phyloP scores from a whole-genome alignment of 2,797 vertebrate species.

The Megalops cyprinoides region DNA sequence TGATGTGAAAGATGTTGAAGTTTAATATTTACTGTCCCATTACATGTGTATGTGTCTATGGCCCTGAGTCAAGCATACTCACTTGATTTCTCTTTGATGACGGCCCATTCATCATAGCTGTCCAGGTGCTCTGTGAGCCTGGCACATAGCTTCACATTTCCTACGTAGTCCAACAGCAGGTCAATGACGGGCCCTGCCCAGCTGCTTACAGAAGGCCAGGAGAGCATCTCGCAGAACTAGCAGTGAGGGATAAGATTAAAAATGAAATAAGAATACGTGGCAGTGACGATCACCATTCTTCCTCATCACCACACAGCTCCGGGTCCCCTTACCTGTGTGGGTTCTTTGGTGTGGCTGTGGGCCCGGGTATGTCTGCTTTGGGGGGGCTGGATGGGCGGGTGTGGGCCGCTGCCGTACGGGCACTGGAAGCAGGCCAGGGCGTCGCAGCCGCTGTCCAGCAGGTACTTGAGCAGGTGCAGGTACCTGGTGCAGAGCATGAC shows the following conservation, averaged over 20 bases:
- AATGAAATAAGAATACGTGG: not conserved
- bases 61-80: slow-evolving; percentile 45
- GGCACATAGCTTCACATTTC: slow-evolving; percentile 87
- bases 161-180: slow-evolving; percentile 91
- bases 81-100: slow-evolving; percentile 91
- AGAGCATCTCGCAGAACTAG: slow-evolving; percentile 96
- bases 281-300: not conserved
- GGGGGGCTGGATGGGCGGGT: slow-evolving; percentile 74
- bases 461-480: slow-evolving; percentile 84
- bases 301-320: not conserved
- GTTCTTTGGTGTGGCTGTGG: slow-evolving; percentile 5
- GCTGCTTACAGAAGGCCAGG: slow-evolving; percentile 77
- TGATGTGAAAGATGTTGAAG: too few relatives aligned
- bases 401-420: slow-evolving; percentile 74
- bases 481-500: slow-evolving; percentile 93
- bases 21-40: not conserved
- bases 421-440: slow-evolving; percentile 87
- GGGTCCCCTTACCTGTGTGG: slow-evolving; percentile 66
- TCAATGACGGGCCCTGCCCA: slow-evolving; percentile 95
- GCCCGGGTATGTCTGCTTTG: slow-evolving; percentile 41
- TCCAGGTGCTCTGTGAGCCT: slow-evolving; percentile 88
- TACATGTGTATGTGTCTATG: not conserved
- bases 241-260: not conserved
- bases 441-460: slow-evolving; percentile 87
- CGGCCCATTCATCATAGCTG: slow-evolving; percentile 85